Percentiles rank a stretch among this genome's conserved stretches.
Conservation (phyloP, 2,797 vertebrate species). For the Bradypodion ventrale region DNA sequence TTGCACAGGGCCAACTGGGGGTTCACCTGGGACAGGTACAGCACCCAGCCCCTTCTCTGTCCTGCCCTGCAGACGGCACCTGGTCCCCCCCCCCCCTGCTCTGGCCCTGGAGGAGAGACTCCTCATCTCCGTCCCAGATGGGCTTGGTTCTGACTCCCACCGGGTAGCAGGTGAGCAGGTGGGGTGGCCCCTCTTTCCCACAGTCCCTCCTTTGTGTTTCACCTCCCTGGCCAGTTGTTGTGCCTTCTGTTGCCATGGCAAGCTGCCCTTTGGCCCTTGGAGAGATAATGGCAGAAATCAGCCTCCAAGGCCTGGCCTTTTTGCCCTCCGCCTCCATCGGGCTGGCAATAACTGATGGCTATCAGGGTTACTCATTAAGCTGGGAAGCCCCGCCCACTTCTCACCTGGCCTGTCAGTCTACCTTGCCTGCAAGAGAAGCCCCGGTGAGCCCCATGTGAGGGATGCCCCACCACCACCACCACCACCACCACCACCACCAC, state of each 20-base stretch:
- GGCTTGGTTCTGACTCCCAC: no score
- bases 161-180: not conserved
- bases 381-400: not conserved
- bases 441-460: not conserved
- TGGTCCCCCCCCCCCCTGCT: no score
- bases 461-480: no score
- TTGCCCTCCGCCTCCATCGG: slow-evolving; percentile 50
- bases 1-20: not conserved
- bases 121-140: no score
- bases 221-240: slow-evolving; percentile 38
- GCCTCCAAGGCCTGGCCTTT: slow-evolving; percentile 63
- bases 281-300: slow-evolving; percentile 69
- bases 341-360: slow-evolving; percentile 53
- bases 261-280: slow-evolving; percentile 61
- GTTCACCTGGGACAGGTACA: no score
- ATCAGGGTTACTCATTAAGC: slow-evolving; percentile 71
- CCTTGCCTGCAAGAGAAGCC: no score
- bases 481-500: no score
- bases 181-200: not conserved
- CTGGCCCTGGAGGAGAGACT: no score
- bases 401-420: not conserved
- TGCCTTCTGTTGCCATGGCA: slow-evolving; percentile 54
- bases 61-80: no score
- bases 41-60: no score
- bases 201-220: not conserved